Evolutionary conservation across 2,113 vertebrate genomes (phyloP).

Genomic region (Leptobrachium leishanense): DNA sequence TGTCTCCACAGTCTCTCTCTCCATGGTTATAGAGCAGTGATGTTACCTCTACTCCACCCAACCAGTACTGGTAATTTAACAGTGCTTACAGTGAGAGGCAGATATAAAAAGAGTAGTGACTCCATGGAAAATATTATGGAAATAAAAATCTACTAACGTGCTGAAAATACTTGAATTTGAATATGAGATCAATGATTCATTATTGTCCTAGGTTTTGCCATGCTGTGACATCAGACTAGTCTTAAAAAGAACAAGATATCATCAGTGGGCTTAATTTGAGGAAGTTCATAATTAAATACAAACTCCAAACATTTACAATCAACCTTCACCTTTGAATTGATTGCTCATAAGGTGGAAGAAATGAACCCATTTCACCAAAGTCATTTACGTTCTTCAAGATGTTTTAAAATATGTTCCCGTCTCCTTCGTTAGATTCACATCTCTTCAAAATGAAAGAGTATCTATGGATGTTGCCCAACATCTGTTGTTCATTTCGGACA

Average conservation of each 20-base stretch:
- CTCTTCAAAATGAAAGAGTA: conserved; percentile 23
- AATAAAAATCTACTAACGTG: no score
- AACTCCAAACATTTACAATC: conserved; percentile 39
- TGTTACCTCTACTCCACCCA: no score
- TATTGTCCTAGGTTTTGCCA: background rate
- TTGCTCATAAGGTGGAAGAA: conserved; percentile 29
- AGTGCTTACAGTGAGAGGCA: no score
- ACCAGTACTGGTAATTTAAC: no score
- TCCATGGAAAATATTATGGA: no score
- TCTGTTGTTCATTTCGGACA: conserved; percentile 44
- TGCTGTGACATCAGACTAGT: conserved; percentile 17
- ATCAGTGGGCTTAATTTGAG: conserved; percentile 27
- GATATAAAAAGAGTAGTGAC: no score
- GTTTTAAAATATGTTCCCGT: conserved; percentile 40
- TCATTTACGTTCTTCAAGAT: conserved; percentile 15
- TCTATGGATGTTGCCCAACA: conserved; percentile 29
- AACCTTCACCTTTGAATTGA: conserved; percentile 32
- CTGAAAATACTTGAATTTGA: no score
- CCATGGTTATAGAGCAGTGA: no score
- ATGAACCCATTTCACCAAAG: conserved; percentile 21
- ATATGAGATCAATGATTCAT: no score
- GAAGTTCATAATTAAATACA: conserved; percentile 28
- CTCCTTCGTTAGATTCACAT: conserved; percentile 31
- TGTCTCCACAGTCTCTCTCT: no score
- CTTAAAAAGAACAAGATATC: conserved; percentile 2